These are phyloP conservation scores for Diarsia rubi DNA, from an alignment of 2,888 invertebrate species.

Conservation along the genomic window DNA sequence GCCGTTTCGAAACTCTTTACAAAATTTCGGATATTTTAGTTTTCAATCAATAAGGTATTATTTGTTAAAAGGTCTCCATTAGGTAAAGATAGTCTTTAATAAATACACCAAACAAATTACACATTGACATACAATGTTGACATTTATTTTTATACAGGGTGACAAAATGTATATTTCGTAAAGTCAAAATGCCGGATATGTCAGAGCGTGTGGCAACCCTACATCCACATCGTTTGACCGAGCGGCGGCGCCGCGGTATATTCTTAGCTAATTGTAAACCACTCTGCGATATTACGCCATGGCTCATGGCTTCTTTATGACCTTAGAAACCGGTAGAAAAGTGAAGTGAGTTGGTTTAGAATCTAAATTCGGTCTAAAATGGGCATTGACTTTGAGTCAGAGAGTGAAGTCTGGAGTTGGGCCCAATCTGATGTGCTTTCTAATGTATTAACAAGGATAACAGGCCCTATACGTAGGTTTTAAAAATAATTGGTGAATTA, in stretches of 20 bases:
- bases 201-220: neutral
- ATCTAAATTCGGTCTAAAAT: slow-evolving; percentile 1
- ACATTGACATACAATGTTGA: neutral
- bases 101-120: neutral
- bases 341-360: slow-evolving; percentile 8
- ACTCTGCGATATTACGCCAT: slow-evolving; percentile 56
- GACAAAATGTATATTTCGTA: neutral
- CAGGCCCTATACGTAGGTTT: too few species aligned
- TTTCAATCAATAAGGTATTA: neutral
- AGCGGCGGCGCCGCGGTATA: slow-evolving; percentile 56
- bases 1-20: neutral
- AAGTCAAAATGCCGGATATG: neutral
- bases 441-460: too few species aligned
- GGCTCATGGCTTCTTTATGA: slow-evolving; percentile 43
- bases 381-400: neutral
- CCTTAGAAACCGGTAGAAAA: slow-evolving; percentile 3
- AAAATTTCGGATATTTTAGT: neutral
- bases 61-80: neutral
- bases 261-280: slow-evolving; percentile 76
- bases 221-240: slow-evolving; percentile 55
- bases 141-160: neutral
- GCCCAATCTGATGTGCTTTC: neutral
- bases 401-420: neutral
- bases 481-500: neutral
- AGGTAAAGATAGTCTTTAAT: neutral